Evolutionary conservation across 1,140 invertebrate genomes (phyloP).

Genomic region (Pseudoatta argentina): DNA sequence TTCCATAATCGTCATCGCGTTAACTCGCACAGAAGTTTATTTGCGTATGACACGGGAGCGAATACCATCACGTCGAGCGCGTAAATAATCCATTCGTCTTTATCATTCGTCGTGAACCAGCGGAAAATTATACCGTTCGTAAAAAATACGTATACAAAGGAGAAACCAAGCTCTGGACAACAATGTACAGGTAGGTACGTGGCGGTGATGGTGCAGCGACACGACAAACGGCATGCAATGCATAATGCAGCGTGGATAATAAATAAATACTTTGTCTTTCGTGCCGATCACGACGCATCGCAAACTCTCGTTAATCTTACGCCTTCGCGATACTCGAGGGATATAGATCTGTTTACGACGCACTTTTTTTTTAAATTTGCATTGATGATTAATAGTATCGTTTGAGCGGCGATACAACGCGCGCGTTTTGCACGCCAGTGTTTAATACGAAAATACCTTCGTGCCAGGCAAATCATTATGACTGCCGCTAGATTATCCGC

Average conservation of each 20-base stretch:
- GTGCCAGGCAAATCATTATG: slow-evolving; percentile 47
- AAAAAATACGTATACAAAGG: background rate
- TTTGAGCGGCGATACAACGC: slow-evolving; percentile 41
- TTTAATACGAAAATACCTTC: slow-evolving; percentile 46
- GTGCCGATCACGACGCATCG: slow-evolving; percentile 8
- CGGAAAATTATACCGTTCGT: slow-evolving; percentile 54
- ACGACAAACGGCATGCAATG: slow-evolving; percentile 37
- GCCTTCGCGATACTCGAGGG: slow-evolving; percentile 35
- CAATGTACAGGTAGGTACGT: background rate
- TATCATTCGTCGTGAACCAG: slow-evolving; percentile 42
- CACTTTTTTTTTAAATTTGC: slow-evolving; percentile 40
- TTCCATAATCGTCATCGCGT: slow-evolving; percentile 57
- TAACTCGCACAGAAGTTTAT: slow-evolving; percentile 66
- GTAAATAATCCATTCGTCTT: slow-evolving; percentile 61
- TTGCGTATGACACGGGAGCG: slow-evolving; percentile 17
- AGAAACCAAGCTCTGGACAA: background rate
- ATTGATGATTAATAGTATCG: slow-evolving; percentile 54
- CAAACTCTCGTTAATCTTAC: slow-evolving; percentile 50
- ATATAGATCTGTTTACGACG: slow-evolving; percentile 56
- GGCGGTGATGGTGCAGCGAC: background rate
- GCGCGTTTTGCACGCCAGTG: slow-evolving; percentile 17
- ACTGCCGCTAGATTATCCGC: slow-evolving; percentile 34
- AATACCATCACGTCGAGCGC: slow-evolving; percentile 15
- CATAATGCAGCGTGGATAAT: slow-evolving; percentile 56
- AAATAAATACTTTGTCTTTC: slow-evolving; percentile 56